Percentiles rank a stretch among this genome's conserved stretches.
These are phyloP conservation scores for Sorex maritimensis DNA, from an alignment of 2,797 vertebrate species.

Conservation along the genomic window DNA sequence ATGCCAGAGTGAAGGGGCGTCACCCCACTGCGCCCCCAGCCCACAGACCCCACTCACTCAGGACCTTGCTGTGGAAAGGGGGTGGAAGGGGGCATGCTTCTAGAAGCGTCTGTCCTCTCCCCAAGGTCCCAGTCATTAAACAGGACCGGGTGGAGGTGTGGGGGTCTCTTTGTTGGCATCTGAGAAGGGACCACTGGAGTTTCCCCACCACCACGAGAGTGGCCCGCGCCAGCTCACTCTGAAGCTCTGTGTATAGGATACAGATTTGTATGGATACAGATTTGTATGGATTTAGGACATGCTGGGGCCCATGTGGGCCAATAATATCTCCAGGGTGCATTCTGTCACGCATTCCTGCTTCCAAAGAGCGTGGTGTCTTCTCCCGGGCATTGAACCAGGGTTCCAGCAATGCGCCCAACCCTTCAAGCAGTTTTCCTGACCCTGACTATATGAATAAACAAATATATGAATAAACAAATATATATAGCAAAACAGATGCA, in stretches of 20 bases:
- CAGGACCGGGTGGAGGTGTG: too few relatives aligned
- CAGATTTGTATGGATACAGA: too few relatives aligned
- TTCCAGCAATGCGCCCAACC: too few relatives aligned
- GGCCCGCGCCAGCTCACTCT: background rate
- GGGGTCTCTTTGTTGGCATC: too few relatives aligned
- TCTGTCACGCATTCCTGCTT: background rate
- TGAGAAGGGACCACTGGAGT: too few relatives aligned
- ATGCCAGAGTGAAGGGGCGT: background rate
- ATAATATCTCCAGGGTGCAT: background rate
- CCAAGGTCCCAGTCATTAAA: too few relatives aligned
- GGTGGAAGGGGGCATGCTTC: rapidly evolving
- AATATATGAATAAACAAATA: too few relatives aligned
- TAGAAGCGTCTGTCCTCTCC: background rate
- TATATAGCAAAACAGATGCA: too few relatives aligned
- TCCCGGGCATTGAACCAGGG: background rate
- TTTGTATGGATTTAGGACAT: too few relatives aligned
- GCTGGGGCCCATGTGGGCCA: background rate
- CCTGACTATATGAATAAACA: too few relatives aligned
- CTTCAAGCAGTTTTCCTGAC: too few relatives aligned
- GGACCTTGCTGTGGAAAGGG: background rate
- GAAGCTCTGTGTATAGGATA: background rate
- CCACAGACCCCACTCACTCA: background rate
- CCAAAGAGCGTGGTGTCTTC: background rate
- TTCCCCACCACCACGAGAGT: too few relatives aligned
- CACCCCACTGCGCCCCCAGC: rapidly evolving